Percentiles rank a stretch among this genome's conserved stretches.
These are phyloP conservation scores for Dromococcyx pavoninus DNA, from an alignment of 2,797 vertebrate genomes.

Conservation along the genomic window DNA sequence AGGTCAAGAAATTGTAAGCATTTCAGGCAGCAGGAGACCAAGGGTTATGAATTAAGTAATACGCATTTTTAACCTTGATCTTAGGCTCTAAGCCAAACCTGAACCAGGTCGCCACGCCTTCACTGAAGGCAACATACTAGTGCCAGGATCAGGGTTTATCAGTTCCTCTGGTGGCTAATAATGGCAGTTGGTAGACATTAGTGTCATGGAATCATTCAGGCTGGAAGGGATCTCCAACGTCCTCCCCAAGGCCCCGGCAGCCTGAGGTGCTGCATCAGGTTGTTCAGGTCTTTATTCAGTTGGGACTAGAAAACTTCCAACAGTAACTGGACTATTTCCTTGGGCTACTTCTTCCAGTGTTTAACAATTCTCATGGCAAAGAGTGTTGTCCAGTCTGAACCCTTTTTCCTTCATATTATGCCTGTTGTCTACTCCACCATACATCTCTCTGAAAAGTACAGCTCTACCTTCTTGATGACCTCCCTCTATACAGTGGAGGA, in stretches of 20 bases:
- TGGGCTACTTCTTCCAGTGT: neutral
- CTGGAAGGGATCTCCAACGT: neutral
- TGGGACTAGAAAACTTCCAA: neutral
- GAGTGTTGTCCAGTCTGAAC: neutral
- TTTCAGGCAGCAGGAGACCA: neutral
- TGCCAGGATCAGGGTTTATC: neutral
- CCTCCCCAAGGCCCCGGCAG: neutral
- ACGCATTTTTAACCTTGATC: neutral
- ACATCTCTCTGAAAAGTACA: neutral
- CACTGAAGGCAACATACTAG: too few relatives aligned
- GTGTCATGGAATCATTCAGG: neutral
- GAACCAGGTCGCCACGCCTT: too few relatives aligned
- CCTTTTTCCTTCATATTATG: neutral
- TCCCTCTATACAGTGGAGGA: neutral
- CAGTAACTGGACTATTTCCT: neutral
- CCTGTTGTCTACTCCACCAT: neutral
- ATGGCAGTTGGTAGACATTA: neutral
- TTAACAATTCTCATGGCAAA: neutral
- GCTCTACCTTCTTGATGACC: neutral
- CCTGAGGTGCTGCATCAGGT: neutral
- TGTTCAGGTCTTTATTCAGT: neutral
- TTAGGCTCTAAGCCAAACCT: too few relatives aligned
- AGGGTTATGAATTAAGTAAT: neutral
- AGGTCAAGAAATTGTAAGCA: neutral
- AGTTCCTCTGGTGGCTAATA: neutral